Conservation (phyloP, 92 coral and sea anemone species). For the Palythoa grandiflora region DNA sequence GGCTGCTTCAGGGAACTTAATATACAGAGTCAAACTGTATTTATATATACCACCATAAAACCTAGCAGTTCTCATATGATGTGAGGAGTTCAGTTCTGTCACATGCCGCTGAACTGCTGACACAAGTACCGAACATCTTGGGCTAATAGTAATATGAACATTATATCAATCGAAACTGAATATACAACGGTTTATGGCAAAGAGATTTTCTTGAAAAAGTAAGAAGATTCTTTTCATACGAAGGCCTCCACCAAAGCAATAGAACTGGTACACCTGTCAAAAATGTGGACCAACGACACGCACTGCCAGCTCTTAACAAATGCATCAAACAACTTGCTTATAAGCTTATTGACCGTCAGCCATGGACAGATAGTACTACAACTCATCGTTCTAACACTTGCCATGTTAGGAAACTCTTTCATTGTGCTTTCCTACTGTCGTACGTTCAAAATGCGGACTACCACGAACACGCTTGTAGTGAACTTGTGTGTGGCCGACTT, state of each 20-base stretch:
- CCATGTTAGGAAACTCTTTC: conserved; percentile 82
- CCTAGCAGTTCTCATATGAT: neutral
- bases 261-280: neutral
- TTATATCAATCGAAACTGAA: no score
- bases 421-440: conserved; percentile 77
- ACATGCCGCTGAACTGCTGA: neutral
- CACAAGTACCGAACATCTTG: neutral
- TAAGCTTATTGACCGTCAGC: neutral
- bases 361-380: conserved; percentile 57
- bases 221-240: neutral
- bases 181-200: no score
- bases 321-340: neutral
- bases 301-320: neutral
- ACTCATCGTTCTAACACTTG: conserved; percentile 66
- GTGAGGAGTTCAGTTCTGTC: no score
- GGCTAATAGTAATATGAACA: no score
- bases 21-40: neutral
- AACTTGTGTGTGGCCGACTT: conserved; percentile 80
- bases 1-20: neutral
- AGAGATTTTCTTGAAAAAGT: neutral
- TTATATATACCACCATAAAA: neutral
- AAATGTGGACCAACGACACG: neutral
- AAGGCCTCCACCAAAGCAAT: neutral
- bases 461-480: conserved; percentile 81
- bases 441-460: conserved; percentile 85